These are phyloP conservation scores for Siniperca chuatsi DNA, from an alignment of 2,113 vertebrate genomes.

Conservation along the genomic window DNA sequence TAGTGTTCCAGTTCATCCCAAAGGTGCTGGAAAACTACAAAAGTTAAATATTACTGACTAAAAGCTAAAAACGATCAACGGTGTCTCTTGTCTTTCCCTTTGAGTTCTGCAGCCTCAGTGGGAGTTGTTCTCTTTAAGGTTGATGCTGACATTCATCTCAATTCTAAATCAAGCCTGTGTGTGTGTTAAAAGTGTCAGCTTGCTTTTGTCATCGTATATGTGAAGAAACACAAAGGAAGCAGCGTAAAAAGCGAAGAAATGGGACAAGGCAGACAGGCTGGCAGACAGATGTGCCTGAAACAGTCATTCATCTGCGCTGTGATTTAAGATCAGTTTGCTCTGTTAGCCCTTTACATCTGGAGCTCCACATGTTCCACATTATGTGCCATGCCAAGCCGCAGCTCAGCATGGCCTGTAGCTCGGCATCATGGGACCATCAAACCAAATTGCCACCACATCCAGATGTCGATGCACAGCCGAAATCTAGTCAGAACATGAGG, in stretches of 20 bases:
- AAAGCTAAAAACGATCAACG: slow-evolving; percentile 44
- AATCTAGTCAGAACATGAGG: slow-evolving; percentile 12
- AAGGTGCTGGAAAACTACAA: not conserved
- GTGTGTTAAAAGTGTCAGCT: slow-evolving; percentile 24
- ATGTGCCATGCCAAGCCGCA: not conserved
- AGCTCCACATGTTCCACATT: slow-evolving; percentile 55
- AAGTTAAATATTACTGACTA: slow-evolving; percentile 22
- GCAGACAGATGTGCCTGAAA: slow-evolving; percentile 22
- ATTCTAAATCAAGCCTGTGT: slow-evolving; percentile 14
- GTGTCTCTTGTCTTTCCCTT: slow-evolving; percentile 12
- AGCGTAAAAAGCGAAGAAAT: not conserved
- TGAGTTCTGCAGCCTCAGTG: slow-evolving; percentile 20
- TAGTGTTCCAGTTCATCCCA: not conserved
- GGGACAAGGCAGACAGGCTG: slow-evolving; percentile 19
- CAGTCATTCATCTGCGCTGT: not conserved
- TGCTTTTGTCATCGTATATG: slow-evolving; percentile 20
- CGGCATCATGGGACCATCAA: slow-evolving; percentile 43
- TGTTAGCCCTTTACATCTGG: slow-evolving; percentile 51
- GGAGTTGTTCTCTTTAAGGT: slow-evolving; percentile 35
- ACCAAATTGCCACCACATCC: slow-evolving; percentile 27
- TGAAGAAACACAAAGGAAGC: slow-evolving; percentile 33
- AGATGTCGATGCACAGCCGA: slow-evolving; percentile 17
- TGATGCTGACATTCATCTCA: slow-evolving; percentile 22
- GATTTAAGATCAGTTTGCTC: slow-evolving; percentile 29
- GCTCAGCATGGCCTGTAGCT: slow-evolving; percentile 27